Evolutionary conservation across 2,888 invertebrate genomes (phyloP), one percentile per base, ranked within the genome.

Genomic region (Megaustenia siamemsis): DNA sequence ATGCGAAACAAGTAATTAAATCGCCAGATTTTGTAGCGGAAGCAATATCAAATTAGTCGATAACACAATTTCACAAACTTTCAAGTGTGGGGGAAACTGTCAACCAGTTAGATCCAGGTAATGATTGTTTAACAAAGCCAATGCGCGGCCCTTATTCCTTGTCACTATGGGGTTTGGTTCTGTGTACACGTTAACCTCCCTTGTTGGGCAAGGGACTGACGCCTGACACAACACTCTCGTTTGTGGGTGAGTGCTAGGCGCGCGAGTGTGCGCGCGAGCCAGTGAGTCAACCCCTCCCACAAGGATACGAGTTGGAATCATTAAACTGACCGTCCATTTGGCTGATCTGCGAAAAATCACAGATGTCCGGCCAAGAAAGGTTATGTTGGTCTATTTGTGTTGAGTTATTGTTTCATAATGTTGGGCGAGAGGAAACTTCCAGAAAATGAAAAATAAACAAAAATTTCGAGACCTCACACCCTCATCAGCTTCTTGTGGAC

Each of bases 231-330:
- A 49, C 49, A 49, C 73, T 73, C 49, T 32, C 49, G 3, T 45
- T 3, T 32, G 73, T 73, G 73, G 73, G 45, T 73, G 73, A 73
- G 73, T 49, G 73, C 18, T 49, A 32, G 28, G 49, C 49, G 73
- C 32, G 49, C 18, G 73, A 18, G 49, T 8, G 73, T 35, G 35
- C 32, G 73, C 45, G 49, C 45, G 45, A 32, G 49, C 45, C 15
- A 28, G 71, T 73, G 73, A 73, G 49, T 73, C 73, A 73, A 73
- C 73, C 73, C 45, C 49, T 49, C 73, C 73, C 73, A 73, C 49
- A 12, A 73, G 73, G 73, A 21, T 32, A 18, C 3, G 49, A 73
- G 73, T n/a, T 49, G 32, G 49, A 73, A 73, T 49, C 28, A 73
- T 49, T 40, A 40, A 69, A 32, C 73, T 73, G 73, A 32, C 73